phyloP scores from a whole-genome alignment of 2,113 vertebrate genomes.

The Pseudois nayaur region DNA sequence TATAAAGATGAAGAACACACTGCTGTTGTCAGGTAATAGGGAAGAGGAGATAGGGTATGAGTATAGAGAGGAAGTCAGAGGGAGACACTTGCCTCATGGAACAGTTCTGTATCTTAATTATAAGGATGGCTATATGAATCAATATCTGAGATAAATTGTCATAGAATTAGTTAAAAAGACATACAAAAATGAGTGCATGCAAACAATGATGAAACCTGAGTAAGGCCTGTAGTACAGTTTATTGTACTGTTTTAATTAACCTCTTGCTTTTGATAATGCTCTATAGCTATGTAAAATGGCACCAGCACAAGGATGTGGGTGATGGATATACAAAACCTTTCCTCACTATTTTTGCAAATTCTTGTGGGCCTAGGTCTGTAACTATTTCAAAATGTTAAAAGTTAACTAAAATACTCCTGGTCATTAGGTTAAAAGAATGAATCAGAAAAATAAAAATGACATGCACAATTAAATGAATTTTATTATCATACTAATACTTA shows the following conservation, averaged over 20 bases:
- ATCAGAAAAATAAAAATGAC: neutral
- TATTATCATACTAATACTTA: neutral
- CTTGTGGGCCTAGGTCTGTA: neutral
- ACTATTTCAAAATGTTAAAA: neutral
- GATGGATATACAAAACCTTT: neutral
- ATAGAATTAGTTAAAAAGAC: neutral
- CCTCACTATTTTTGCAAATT: neutral
- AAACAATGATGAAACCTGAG: neutral
- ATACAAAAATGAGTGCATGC: neutral
- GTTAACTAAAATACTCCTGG: neutral
- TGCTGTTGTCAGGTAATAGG: neutral
- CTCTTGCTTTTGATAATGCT: neutral
- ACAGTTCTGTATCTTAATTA: neutral
- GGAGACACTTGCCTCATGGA: neutral
- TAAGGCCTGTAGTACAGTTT: neutral
- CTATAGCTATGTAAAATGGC: neutral
- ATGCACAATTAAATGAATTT: neutral
- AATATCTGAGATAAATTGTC: neutral
- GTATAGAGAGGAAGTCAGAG: fast-evolving
- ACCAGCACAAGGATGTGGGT: fast-evolving
- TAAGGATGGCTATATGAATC: neutral
- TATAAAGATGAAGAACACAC: neutral
- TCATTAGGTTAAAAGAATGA: neutral
- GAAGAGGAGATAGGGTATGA: neutral
- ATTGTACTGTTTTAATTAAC: neutral